These are phyloP conservation scores for Agriopis marginaria DNA, from an alignment of 2,888 invertebrate genomes.

Conservation along the genomic window DNA sequence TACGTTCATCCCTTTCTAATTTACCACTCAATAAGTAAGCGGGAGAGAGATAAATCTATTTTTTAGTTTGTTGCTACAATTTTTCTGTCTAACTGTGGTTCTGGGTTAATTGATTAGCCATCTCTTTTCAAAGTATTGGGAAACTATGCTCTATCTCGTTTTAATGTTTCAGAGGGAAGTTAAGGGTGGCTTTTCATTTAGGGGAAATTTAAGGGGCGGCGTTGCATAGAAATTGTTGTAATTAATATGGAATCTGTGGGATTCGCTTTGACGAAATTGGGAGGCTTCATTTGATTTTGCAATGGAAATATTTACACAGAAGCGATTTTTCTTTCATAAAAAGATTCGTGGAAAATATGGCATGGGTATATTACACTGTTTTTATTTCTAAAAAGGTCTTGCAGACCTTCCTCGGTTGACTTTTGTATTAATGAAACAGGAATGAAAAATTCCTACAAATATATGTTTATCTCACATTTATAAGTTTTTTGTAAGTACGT, in stretches of 20 bases:
- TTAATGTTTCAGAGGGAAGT: slow-evolving; percentile 10
- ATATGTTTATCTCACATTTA: no score
- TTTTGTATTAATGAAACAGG: no score
- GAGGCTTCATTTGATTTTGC: slow-evolving; percentile 45
- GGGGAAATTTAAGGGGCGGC: slow-evolving; percentile 46
- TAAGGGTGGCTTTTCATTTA: slow-evolving; percentile 24
- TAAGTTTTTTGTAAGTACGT: no score
- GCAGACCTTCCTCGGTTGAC: no score
- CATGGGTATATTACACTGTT: no score
- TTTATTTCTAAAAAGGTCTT: no score
- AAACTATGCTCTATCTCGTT: slow-evolving; percentile 24
- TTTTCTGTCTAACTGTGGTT: not conserved
- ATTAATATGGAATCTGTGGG: slow-evolving; percentile 67
- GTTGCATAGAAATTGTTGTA: slow-evolving; percentile 63
- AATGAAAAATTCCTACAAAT: no score
- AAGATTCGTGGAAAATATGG: no score
- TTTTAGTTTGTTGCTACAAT: not conserved
- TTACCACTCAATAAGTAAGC: not conserved
- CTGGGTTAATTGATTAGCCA: not conserved
- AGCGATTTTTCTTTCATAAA: not conserved
- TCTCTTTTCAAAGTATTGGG: slow-evolving; percentile 25
- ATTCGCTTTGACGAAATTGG: slow-evolving; percentile 46
- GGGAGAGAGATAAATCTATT: slow-evolving; percentile 14
- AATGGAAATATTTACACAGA: slow-evolving; percentile 3
- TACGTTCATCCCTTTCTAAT: slow-evolving; percentile 64